phyloP scores from a whole-genome alignment of 1,140 invertebrate genomes.

The Leptinotarsa texana region DNA sequence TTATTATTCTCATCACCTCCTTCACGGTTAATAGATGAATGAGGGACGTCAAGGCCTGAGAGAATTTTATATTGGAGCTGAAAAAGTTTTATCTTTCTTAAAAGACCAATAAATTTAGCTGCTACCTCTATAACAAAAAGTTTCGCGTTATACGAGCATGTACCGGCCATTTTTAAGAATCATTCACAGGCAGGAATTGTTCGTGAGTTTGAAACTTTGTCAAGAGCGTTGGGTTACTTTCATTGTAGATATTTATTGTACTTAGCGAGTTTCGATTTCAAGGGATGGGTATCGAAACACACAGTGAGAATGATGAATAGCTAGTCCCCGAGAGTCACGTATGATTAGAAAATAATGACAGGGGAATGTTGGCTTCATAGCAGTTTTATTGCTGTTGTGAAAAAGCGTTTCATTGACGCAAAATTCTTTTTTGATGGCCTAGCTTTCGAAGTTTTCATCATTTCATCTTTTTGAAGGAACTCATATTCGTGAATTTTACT shows the following conservation, averaged over 20 bases:
- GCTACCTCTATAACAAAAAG: constrained; percentile 16
- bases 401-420: too few species aligned
- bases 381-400: too few species aligned
- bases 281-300: too few species aligned
- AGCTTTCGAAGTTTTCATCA: too few species aligned
- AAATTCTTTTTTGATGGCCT: too few species aligned
- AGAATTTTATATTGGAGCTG: constrained; percentile 20
- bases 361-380: too few species aligned
- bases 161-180: constrained; percentile 15
- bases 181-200: background rate
- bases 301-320: too few species aligned
- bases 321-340: too few species aligned
- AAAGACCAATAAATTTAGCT: constrained; percentile 24
- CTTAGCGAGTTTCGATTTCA: too few species aligned
- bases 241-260: background rate
- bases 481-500: too few species aligned
- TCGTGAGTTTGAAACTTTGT: constrained; percentile 1
- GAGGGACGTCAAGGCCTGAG: constrained; percentile 4
- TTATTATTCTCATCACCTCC: constrained; percentile 25
- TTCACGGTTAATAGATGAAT: constrained; percentile 26
- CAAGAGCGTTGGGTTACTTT: background rate
- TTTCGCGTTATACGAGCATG: constrained; percentile 16
- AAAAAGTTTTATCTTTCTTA: constrained; percentile 27
- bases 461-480: too few species aligned
- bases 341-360: too few species aligned